phyloP scores from a whole-genome alignment of 2,888 invertebrate species.

The Thelaira solivaga region DNA sequence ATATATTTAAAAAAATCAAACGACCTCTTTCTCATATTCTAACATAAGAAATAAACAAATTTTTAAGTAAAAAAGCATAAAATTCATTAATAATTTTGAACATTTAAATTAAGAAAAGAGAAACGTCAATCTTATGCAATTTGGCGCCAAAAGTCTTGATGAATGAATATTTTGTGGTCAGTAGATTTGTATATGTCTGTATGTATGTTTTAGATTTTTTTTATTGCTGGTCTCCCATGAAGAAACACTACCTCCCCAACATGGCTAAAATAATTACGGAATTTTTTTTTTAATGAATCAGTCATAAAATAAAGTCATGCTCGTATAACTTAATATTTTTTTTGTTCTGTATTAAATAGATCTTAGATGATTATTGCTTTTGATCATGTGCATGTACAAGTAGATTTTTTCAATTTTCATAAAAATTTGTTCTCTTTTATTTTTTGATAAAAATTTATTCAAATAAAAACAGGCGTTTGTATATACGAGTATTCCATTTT shows the following conservation, averaged over 20 bases:
- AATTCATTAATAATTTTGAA: conserved; percentile 45
- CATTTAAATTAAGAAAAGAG: conserved; percentile 33
- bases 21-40: conserved; percentile 20
- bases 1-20: conserved; percentile 17
- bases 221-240: conserved; percentile 29
- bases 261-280: conserved; percentile 39
- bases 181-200: background rate
- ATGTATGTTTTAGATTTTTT: background rate
- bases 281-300: conserved; percentile 39
- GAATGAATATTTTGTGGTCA: conserved; percentile 54
- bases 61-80: conserved; percentile 15
- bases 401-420: too few relatives aligned
- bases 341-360: too few relatives aligned
- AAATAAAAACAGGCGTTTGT: too few relatives aligned
- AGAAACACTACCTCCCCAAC: conserved; percentile 25
- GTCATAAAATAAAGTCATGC: conserved; percentile 51
- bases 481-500: too few relatives aligned
- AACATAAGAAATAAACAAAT: conserved; percentile 1
- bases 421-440: too few relatives aligned
- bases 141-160: conserved; percentile 59
- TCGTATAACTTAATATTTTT: conserved; percentile 29
- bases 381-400: too few relatives aligned
- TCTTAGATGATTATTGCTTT: too few relatives aligned
- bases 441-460: too few relatives aligned
- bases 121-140: conserved; percentile 43